Evolutionary conservation across 2,113 vertebrate genomes (phyloP).

Genomic region (Hyperopisus bebe): DNA sequence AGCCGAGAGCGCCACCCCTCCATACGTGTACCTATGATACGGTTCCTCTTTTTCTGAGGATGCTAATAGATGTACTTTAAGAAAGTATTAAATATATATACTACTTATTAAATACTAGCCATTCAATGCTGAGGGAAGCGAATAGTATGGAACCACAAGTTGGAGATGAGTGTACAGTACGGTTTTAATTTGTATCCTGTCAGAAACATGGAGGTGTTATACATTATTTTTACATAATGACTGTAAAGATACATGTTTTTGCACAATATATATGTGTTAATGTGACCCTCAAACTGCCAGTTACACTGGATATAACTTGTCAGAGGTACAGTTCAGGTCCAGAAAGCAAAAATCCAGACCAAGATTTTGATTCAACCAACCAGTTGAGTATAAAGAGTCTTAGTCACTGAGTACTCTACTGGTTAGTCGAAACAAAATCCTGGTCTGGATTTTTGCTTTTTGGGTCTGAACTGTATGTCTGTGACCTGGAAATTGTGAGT

Average conservation of each 20-base stretch:
- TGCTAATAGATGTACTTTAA: not conserved
- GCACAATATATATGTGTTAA: not conserved
- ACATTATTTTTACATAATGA: not conserved
- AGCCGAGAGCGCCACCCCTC: not conserved
- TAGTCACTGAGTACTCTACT: not conserved
- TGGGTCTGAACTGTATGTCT: not conserved
- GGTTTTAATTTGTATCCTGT: conserved; percentile 14
- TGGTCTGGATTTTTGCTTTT: not conserved
- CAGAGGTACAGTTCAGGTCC: not conserved
- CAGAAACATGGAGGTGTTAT: not conserved
- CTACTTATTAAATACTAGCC: not conserved
- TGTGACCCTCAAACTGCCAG: not conserved
- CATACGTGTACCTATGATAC: not conserved
- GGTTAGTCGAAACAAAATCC: not conserved
- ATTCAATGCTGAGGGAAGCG: not conserved
- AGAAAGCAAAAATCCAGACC: not conserved
- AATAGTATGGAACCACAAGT: not conserved
- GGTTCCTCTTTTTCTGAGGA: not conserved
- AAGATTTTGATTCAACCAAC: not conserved
- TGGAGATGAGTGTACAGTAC: not conserved
- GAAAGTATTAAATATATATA: not conserved
- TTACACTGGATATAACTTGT: not conserved
- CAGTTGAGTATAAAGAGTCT: not conserved
- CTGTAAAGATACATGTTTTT: not conserved
- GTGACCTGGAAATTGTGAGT: not conserved